Base-by-base conservation (phyloP, 35 echinoderm and acorn worm species). In the Amphiura filiformis region DNA sequence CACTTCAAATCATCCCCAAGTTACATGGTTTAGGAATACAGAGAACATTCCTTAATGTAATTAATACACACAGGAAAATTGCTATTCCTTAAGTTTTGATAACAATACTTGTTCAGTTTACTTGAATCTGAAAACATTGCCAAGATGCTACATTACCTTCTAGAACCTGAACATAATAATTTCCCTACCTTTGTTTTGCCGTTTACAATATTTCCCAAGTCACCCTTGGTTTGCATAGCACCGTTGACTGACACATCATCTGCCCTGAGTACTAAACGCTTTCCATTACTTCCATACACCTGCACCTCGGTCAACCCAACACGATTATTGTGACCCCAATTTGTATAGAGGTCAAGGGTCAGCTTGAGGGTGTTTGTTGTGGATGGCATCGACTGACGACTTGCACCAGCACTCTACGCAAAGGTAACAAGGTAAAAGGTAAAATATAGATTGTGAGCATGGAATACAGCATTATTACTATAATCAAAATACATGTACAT, bases 291-390 rank as follows among this genome's bases (percentile, higher is more conserved):
- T 39, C 89, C 90, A 86, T 86, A 94, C 57, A 98, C 89, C 84
- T 98, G 92, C 20, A 98, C 87, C 49, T 98, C 95, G 13, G 95
- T 98, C 26, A 98, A 78, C 4, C 95, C 95, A 31, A 98, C 77
- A 31, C 91, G 65, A 32, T 76, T 83, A 15, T 89, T 39, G 88
- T 98, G 95, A 17, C 95, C 89, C 95, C 95, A 98, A 84, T 98
- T 98, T 17, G 92, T 92, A 31, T 52, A 49, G 36, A 98, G 78
- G 32, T 98, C 89, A 57, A 78, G 44, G 13, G 78, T 82, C 38
- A 44, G 18, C 37, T 1, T 39, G 80, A 26, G 18, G 35, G 80
- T 37, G 13, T 38, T 32, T 31, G 36, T 20, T n/a, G 35, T 82
- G 80, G 37, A n/a, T 32, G 56, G 56, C 35, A 31, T 47, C 37